Conservation (phyloP, 2,888 invertebrate species). For the Dicycla oo region DNA sequence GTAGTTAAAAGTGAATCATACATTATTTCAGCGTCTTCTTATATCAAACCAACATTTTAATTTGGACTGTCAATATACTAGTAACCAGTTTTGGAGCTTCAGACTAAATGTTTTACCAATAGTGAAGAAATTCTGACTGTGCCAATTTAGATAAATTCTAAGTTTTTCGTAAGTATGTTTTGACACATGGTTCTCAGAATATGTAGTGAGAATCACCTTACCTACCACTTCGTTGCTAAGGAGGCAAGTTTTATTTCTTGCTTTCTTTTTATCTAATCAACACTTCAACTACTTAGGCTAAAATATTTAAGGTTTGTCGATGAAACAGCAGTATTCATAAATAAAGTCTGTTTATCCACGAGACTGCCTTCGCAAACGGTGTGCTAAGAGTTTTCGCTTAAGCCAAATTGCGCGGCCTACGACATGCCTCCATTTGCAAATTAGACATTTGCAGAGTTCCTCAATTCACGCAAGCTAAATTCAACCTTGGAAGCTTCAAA, state of each 20-base stretch:
- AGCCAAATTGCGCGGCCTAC: slow-evolving; percentile 87
- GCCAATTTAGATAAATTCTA: background rate
- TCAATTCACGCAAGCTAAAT: slow-evolving; percentile 56
- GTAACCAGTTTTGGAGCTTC: background rate
- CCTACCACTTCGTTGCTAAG: background rate
- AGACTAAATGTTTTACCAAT: background rate
- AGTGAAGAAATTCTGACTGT: background rate
- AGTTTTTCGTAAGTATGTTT: background rate
- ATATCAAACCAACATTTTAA: background rate
- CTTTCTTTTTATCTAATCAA: slow-evolving; percentile 29
- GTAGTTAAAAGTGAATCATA: background rate
- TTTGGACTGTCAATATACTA: background rate
- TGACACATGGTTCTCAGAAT: no score
- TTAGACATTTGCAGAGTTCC: slow-evolving; percentile 78
- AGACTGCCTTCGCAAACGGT: slow-evolving; percentile 76
- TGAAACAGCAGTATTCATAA: slow-evolving; percentile 61
- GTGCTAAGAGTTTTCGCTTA: slow-evolving; percentile 83
- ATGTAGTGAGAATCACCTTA: no score
- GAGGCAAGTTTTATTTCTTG: background rate
- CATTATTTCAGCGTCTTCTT: background rate
- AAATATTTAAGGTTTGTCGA: slow-evolving; percentile 53
- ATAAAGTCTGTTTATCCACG: slow-evolving; percentile 73
- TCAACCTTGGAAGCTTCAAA: slow-evolving; percentile 49
- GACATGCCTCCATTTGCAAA: slow-evolving; percentile 89
- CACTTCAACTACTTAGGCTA: slow-evolving; percentile 44